Conservation (phyloP, 2,888 invertebrate genomes). For the Torymus auratus region DNA sequence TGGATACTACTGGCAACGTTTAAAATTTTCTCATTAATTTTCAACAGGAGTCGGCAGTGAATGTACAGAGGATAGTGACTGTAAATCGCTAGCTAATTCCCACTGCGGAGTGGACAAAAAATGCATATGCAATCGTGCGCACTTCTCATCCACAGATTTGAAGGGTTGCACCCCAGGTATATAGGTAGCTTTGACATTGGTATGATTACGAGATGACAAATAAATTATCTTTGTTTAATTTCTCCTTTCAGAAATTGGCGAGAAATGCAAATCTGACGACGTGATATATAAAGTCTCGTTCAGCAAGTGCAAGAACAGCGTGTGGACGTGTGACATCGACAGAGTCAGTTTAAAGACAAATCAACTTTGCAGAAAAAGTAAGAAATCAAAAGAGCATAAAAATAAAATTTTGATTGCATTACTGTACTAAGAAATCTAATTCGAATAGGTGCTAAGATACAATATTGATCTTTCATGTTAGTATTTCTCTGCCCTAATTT, state of each 20-base stretch:
- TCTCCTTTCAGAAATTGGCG: slow-evolving; percentile 66
- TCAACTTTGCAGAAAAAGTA: slow-evolving; percentile 66
- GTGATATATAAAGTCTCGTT: neutral
- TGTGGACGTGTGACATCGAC: slow-evolving; percentile 65
- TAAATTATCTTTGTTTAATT: neutral
- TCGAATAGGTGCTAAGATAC: no score
- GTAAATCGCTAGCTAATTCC: slow-evolving; percentile 60
- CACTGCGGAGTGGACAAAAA: slow-evolving; percentile 61
- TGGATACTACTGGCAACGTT: no score
- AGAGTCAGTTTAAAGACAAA: slow-evolving; percentile 63
- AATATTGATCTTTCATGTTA: no score
- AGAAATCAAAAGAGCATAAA: neutral
- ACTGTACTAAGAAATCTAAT: neutral
- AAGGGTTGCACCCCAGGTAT: slow-evolving; percentile 67
- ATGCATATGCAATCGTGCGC: slow-evolving; percentile 65
- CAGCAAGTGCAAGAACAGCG: slow-evolving; percentile 63
- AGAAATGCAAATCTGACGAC: slow-evolving; percentile 59
- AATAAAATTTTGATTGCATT: neutral
- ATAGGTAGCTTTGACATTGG: neutral
- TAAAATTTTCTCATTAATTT: neutral
- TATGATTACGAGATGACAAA: no score
- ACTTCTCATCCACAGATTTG: slow-evolving; percentile 55
- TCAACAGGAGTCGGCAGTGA: slow-evolving; percentile 18
- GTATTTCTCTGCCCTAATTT: no score
- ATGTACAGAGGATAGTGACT: slow-evolving; percentile 63